These are phyloP conservation scores for Leucophenga montana DNA, from an alignment of 2,888 invertebrate genomes.

Conservation along the genomic window DNA sequence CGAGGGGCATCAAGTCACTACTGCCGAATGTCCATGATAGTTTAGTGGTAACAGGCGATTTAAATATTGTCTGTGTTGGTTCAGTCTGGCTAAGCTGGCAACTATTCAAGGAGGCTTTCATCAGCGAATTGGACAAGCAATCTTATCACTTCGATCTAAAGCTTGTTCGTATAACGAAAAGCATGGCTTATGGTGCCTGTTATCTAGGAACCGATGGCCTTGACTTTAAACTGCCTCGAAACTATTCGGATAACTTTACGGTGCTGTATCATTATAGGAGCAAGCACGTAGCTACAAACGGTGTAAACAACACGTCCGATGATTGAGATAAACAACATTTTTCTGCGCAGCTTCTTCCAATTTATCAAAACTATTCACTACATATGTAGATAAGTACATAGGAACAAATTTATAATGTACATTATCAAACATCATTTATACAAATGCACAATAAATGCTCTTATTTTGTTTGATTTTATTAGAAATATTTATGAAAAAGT, in stretches of 20 bases:
- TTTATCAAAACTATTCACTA: neutral
- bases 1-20: conserved; percentile 79
- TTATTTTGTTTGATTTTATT: conserved; percentile 48
- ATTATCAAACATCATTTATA: too few species aligned
- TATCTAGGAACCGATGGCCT: conserved; percentile 86
- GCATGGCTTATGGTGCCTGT: conserved; percentile 89
- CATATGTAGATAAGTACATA: conserved; percentile 23
- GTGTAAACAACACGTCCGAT: neutral
- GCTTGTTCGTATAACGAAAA: conserved; percentile 81
- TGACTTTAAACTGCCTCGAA: conserved; percentile 78
- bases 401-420: too few species aligned
- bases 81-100: conserved; percentile 97
- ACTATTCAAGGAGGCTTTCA: conserved; percentile 82
- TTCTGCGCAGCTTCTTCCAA: neutral
- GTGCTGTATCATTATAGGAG: conserved; percentile 75
- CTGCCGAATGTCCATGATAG: conserved; percentile 77
- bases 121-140: conserved; percentile 75
- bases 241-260: conserved; percentile 81
- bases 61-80: conserved; percentile 91
- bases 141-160: conserved; percentile 73
- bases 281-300: neutral
- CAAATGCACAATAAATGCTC: neutral
- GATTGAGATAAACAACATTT: neutral
- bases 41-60: conserved; percentile 67
- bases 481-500: conserved; percentile 64